Evolutionary conservation across 2,888 invertebrate species (phyloP).

Genomic region (Phengaris arion): DNA sequence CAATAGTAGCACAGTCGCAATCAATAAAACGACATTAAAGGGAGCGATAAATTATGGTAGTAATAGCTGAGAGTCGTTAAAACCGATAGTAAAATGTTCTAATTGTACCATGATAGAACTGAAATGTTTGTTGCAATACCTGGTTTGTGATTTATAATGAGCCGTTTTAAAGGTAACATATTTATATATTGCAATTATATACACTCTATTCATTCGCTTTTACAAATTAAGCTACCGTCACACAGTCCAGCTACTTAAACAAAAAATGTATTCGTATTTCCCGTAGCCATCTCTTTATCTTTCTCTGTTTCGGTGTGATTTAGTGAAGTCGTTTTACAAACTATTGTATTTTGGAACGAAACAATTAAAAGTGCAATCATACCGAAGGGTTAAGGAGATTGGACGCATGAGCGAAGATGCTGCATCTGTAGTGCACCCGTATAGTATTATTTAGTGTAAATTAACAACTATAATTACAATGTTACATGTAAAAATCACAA

Average conservation of each 20-base stretch:
- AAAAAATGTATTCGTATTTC: constrained; percentile 8
- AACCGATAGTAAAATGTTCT: too few relatives aligned
- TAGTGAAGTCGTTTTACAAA: background rate
- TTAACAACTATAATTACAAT: background rate
- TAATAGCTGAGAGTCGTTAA: too few relatives aligned
- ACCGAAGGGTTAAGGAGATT: background rate
- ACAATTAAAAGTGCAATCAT: constrained; percentile 20
- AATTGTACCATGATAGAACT: background rate
- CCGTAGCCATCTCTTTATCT: background rate
- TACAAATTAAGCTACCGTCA: background rate
- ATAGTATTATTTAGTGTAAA: background rate
- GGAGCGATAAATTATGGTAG: too few relatives aligned
- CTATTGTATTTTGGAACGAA: constrained; percentile 5
- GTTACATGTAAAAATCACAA: too few relatives aligned
- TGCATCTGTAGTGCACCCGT: too few relatives aligned
- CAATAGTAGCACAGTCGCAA: too few relatives aligned
- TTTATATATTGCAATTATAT: background rate
- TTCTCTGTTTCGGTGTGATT: background rate
- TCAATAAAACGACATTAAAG: too few relatives aligned
- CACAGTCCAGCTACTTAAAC: background rate
- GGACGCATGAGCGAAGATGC: constrained; percentile 1
- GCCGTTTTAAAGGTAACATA: background rate
- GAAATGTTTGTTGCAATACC: background rate
- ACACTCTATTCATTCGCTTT: background rate
- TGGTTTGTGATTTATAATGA: background rate